These are phyloP conservation scores for Diabrotica virgifera DNA, from an alignment of 1,140 invertebrate species.

Conservation along the genomic window DNA sequence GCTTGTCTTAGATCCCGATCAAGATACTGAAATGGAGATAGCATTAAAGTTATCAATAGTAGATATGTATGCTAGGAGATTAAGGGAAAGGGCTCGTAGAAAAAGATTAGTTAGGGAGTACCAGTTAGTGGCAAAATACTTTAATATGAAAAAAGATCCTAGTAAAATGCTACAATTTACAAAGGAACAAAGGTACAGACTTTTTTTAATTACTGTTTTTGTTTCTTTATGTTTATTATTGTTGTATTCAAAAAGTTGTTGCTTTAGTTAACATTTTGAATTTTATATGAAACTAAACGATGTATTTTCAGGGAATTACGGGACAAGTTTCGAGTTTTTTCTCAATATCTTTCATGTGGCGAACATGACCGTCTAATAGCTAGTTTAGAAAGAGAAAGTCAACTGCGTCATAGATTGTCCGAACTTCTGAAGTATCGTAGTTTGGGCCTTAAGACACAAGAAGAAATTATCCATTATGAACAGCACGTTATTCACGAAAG, in stretches of 20 bases:
- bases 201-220: too few species aligned
- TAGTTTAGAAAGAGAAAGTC: conserved; percentile 78
- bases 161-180: conserved; percentile 59
- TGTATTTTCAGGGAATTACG: conserved; percentile 61
- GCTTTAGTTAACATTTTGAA: too few species aligned
- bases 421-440: conserved; percentile 80
- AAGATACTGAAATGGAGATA: conserved; percentile 88
- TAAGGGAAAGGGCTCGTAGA: conserved; percentile 80
- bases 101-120: conserved; percentile 86
- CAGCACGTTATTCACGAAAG: conserved; percentile 61
- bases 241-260: too few species aligned
- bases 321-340: conserved; percentile 79
- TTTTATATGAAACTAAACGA: too few species aligned
- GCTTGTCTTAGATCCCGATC: conserved; percentile 68
- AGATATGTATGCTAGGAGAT: conserved; percentile 83
- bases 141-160: conserved; percentile 62
- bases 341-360: conserved; percentile 80
- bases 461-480: conserved; percentile 81
- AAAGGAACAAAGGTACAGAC: conserved; percentile 67
- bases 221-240: too few species aligned
- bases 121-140: conserved; percentile 79
- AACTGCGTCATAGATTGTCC: conserved; percentile 74
- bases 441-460: conserved; percentile 74
- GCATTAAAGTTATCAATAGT: conserved; percentile 77
- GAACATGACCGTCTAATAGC: conserved; percentile 78